phyloP scores from a whole-genome alignment of 2,888 invertebrate genomes.

The Listrodromus nycthemerus region DNA sequence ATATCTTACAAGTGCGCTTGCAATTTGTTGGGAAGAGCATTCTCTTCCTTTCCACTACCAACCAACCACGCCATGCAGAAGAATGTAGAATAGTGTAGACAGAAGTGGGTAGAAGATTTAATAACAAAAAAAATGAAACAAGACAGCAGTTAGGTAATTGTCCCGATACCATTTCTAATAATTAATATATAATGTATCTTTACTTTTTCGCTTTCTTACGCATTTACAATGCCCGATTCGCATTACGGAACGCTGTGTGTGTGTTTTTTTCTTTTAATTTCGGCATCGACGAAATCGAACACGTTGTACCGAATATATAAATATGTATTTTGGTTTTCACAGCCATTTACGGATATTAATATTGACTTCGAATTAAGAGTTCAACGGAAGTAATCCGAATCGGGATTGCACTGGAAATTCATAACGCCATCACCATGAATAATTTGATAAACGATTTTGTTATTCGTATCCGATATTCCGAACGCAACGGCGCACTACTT shows the following conservation, averaged over 20 bases:
- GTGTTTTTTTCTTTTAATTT: background rate
- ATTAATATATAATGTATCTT: slow-evolving; percentile 39
- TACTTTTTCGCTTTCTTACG: slow-evolving; percentile 40
- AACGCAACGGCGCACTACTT: slow-evolving; percentile 2
- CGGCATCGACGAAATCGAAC: background rate
- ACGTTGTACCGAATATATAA: background rate
- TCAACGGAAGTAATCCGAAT: slow-evolving; percentile 73
- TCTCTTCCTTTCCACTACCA: slow-evolving; percentile 89
- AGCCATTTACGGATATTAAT: background rate
- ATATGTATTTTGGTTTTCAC: background rate
- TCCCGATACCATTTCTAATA: slow-evolving; percentile 79
- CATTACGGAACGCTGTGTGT: background rate
- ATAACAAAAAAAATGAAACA: slow-evolving; percentile 83
- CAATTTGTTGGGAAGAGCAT: slow-evolving; percentile 89
- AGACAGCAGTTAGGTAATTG: slow-evolving; percentile 84
- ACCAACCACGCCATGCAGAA: slow-evolving; percentile 87
- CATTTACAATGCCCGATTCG: slow-evolving; percentile 63
- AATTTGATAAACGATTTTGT: slow-evolving; percentile 53
- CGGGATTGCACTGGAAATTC: slow-evolving; percentile 73
- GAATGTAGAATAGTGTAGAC: slow-evolving; percentile 85
- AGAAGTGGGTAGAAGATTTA: slow-evolving; percentile 84
- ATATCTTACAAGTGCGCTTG: slow-evolving; percentile 88
- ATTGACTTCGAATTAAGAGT: slow-evolving; percentile 9
- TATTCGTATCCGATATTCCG: slow-evolving; percentile 13
- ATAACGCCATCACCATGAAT: slow-evolving; percentile 76